Conservation (phyloP, 2,888 invertebrate genomes). For the Cecidostiba fungosa region DNA sequence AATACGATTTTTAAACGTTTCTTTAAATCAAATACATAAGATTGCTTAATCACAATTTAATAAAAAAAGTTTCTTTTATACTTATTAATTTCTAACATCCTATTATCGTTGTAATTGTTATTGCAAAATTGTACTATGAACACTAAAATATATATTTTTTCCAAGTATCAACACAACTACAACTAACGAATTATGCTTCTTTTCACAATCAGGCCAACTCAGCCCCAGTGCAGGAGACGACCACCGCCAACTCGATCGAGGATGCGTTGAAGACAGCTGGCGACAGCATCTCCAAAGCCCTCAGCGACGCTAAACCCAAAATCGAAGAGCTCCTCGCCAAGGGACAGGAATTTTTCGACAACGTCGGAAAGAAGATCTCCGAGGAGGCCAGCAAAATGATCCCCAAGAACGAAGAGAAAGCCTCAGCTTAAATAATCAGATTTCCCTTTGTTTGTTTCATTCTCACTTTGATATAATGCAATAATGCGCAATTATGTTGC, state of each 20-base stretch:
- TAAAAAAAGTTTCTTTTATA: too few species aligned
- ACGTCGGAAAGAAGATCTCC: constrained; percentile 67
- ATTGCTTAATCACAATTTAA: too few species aligned
- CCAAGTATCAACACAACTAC: neutral
- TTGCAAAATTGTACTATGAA: too few species aligned
- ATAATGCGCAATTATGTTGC: too few species aligned
- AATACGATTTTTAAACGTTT: too few species aligned
- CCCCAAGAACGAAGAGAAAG: constrained; percentile 67
- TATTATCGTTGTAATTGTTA: too few species aligned
- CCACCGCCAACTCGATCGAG: constrained; percentile 45
- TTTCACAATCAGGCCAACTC: constrained; percentile 38
- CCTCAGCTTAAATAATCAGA: neutral
- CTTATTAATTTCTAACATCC: too few species aligned
- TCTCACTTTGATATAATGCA: too few species aligned
- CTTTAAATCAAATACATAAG: too few species aligned
- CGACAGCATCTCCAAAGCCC: constrained; percentile 63
- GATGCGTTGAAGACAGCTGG: constrained; percentile 62
- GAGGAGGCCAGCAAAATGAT: constrained; percentile 68
- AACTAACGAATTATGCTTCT: neutral
- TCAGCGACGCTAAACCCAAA: constrained; percentile 67
- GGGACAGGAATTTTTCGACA: constrained; percentile 66
- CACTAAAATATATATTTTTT: too few species aligned
- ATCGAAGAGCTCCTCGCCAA: constrained; percentile 67
- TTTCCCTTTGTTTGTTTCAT: neutral
- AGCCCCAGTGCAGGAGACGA: constrained; percentile 22